Evolutionary conservation across 2,797 vertebrate genomes (phyloP).

Genomic region (Myotis myotis): DNA sequence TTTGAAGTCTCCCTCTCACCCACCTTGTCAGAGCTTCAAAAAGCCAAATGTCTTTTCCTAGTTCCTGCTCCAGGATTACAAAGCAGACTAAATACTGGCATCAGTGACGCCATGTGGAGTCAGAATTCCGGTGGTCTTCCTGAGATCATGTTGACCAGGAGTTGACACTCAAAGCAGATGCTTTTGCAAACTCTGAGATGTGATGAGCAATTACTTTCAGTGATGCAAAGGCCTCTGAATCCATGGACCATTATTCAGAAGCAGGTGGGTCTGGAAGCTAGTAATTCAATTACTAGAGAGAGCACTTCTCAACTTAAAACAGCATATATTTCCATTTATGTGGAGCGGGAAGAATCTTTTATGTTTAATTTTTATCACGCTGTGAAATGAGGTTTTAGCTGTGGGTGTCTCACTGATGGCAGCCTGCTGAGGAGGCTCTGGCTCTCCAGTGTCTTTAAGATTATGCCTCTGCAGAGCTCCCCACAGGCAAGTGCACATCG

Average conservation of each 20-base stretch:
- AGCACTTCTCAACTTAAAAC: constrained; percentile 22
- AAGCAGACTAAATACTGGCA: background rate
- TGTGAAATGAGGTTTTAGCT: constrained; percentile 57
- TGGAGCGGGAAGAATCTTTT: constrained; percentile 34
- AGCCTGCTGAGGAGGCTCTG: background rate
- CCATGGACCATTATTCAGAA: background rate
- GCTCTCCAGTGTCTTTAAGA: constrained; percentile 11
- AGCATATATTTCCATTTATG: constrained; percentile 19
- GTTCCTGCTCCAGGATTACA: background rate
- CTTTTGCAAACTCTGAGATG: background rate
- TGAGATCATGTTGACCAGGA: background rate
- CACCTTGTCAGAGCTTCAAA: background rate
- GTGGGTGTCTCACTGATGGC: constrained; percentile 35
- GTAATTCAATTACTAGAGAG: constrained; percentile 23
- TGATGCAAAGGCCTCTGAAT: background rate
- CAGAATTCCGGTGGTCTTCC: background rate
- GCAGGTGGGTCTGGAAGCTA: background rate
- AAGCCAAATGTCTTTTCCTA: background rate
- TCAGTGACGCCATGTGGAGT: background rate
- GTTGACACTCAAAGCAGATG: background rate
- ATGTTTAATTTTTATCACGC: constrained; percentile 65
- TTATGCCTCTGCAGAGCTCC: background rate
- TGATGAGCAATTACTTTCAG: background rate
- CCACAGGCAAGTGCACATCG: background rate
- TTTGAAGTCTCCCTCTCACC: background rate